Evolutionary conservation across 2,113 vertebrate species (phyloP).

Genomic region (Ctenomys sociabilis): DNA sequence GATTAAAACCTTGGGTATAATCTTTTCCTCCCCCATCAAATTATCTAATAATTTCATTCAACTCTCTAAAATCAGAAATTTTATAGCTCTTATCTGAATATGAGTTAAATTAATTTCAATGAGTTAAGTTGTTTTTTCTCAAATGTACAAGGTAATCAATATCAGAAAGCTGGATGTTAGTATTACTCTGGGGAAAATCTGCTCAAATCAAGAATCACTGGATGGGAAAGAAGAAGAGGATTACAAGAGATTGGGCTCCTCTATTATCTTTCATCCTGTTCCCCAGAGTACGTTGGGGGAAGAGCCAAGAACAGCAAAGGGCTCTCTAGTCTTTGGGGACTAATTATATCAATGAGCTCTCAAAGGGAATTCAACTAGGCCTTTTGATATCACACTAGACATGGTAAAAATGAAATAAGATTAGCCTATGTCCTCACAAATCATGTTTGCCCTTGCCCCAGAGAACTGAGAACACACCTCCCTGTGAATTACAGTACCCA

Average conservation of each 20-base stretch:
- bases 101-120: neutral
- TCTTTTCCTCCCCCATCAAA: neutral
- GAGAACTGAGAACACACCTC: accelerated
- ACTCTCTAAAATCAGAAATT: neutral
- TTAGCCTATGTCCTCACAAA: accelerated
- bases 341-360: accelerated
- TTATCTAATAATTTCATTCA: neutral
- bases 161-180: neutral
- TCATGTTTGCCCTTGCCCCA: neutral
- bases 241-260: neutral
- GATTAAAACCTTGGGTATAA: neutral
- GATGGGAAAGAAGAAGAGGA: neutral
- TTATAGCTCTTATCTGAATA: neutral
- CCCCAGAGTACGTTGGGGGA: accelerated
- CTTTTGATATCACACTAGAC: neutral
- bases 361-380: neutral
- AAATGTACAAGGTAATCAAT: neutral
- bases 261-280: accelerated
- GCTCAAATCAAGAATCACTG: neutral
- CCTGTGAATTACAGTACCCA: too few species aligned
- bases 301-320: neutral
- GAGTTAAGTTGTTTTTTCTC: neutral
- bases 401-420: accelerated
- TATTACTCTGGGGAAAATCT: neutral
- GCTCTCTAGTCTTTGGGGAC: neutral